Percentiles rank a stretch among this genome's conserved stretches.
These are phyloP conservation scores for Germaria angustata DNA, from an alignment of 2,888 invertebrate species.

Conservation along the genomic window DNA sequence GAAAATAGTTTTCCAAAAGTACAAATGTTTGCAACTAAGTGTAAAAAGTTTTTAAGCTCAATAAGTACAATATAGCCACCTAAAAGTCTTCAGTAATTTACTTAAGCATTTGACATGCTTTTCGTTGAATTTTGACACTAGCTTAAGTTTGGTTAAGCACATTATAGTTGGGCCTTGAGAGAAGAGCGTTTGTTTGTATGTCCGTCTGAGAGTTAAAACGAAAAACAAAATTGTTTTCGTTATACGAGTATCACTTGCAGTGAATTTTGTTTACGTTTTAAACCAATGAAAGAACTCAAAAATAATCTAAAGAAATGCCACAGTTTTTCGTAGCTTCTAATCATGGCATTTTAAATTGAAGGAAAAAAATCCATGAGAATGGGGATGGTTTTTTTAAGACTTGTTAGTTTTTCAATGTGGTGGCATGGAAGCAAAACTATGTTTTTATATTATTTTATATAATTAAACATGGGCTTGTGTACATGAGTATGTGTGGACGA, in stretches of 20 bases:
- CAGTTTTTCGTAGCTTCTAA: slow-evolving; percentile 10
- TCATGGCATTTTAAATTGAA: slow-evolving; percentile 13
- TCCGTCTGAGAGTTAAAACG: slow-evolving; percentile 14
- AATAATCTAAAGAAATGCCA: slow-evolving; percentile 7
- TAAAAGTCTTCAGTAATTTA: no score
- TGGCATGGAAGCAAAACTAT: not conserved
- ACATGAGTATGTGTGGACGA: not conserved
- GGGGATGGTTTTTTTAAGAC: no score
- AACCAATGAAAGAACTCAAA: slow-evolving; percentile 16
- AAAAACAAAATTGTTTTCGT: slow-evolving; percentile 2
- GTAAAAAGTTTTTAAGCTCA: no score
- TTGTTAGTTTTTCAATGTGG: not conserved
- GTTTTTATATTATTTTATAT: slow-evolving; percentile 19
- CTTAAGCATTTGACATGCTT: no score
- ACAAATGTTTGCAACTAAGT: no score
- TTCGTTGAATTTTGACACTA: no score
- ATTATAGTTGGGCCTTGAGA: no score
- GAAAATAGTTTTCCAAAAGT: no score
- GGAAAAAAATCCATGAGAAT: not conserved
- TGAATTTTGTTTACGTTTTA: slow-evolving; percentile 41
- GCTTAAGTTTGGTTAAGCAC: no score
- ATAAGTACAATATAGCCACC: no score
- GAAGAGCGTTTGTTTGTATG: not conserved
- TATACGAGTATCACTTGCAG: not conserved
- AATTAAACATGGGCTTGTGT: not conserved